Conservation (phyloP, 1,140 invertebrate species). For the Sipha flava region DNA sequence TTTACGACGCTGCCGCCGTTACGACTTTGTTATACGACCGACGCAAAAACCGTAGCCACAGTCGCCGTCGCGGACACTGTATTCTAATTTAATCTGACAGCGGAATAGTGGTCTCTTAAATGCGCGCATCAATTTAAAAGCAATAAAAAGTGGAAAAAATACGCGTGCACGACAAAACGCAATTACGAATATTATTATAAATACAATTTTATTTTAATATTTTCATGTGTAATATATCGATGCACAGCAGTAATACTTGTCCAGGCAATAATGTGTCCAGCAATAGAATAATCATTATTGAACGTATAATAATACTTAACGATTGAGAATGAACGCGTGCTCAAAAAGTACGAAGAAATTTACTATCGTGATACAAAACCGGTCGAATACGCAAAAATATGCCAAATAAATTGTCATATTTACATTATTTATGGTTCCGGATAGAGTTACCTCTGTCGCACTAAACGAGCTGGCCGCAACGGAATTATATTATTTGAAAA, state of each 20-base stretch:
- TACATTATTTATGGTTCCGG: not conserved
- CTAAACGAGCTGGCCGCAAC: too few relatives aligned
- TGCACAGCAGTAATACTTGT: too few relatives aligned
- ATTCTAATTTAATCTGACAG: conserved; percentile 18
- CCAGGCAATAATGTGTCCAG: too few relatives aligned
- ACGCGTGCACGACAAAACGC: not conserved
- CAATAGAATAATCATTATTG: too few relatives aligned
- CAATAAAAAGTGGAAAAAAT: not conserved
- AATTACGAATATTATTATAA: not conserved
- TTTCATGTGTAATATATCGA: too few relatives aligned
- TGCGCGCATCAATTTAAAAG: not conserved
- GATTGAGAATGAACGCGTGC: too few relatives aligned
- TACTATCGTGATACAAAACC: not conserved
- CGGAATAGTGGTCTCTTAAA: not conserved
- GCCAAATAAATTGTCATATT: not conserved
- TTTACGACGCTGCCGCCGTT: not conserved
- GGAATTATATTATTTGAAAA: too few relatives aligned
- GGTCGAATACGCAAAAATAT: not conserved
- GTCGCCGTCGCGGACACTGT: not conserved
- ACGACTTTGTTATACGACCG: not conserved
- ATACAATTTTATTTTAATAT: too few relatives aligned
- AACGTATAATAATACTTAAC: too few relatives aligned
- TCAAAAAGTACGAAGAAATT: too few relatives aligned
- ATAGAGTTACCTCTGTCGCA: not conserved
- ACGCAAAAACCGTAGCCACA: not conserved